phyloP scores from a whole-genome alignment of 2,888 invertebrate genomes.

The Cheilosia scutellata region DNA sequence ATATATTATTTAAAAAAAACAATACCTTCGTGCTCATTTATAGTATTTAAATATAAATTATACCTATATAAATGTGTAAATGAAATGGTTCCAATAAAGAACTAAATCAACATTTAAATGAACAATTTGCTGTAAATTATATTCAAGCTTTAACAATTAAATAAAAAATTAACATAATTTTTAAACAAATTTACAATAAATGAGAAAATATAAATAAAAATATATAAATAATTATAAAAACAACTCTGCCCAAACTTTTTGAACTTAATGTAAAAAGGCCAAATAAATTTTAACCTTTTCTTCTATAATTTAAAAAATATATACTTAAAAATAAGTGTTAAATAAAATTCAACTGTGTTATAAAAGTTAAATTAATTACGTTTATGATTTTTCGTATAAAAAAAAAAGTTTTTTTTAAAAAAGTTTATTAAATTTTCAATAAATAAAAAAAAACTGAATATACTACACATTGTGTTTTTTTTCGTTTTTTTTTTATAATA shows the following conservation, averaged over 20 bases:
- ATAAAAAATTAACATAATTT: slow-evolving; percentile 19
- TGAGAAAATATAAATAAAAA: slow-evolving; percentile 20
- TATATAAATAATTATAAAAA: slow-evolving; percentile 3
- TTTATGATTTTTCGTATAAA: slow-evolving; percentile 9
- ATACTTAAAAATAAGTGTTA: slow-evolving; percentile 39
- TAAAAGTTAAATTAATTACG: slow-evolving; percentile 23
- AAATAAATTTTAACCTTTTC: slow-evolving; percentile 32
- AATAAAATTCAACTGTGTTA: slow-evolving; percentile 64
- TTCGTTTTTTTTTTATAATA: background rate
- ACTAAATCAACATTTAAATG: background rate
- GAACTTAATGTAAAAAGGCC: slow-evolving; percentile 51
- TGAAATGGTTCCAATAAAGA: slow-evolving; percentile 32
- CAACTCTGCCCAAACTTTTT: slow-evolving; percentile 55
- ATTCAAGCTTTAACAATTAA: slow-evolving; percentile 61
- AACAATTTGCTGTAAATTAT: slow-evolving; percentile 65
- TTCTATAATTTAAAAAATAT: slow-evolving; percentile 2
- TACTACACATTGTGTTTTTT: background rate
- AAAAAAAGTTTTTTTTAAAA: slow-evolving; percentile 2
- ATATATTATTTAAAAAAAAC: slow-evolving; percentile 3
- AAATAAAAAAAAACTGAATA: background rate
- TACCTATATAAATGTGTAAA: slow-evolving; percentile 28
- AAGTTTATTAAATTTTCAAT: slow-evolving; percentile 5
- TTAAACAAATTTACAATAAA: slow-evolving; percentile 63
- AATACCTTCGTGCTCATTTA: slow-evolving; percentile 68
- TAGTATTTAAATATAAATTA: slow-evolving; percentile 41